Base-by-base conservation (phyloP, 2,888 invertebrate genomes). In the Tubulanus polymorphus region DNA sequence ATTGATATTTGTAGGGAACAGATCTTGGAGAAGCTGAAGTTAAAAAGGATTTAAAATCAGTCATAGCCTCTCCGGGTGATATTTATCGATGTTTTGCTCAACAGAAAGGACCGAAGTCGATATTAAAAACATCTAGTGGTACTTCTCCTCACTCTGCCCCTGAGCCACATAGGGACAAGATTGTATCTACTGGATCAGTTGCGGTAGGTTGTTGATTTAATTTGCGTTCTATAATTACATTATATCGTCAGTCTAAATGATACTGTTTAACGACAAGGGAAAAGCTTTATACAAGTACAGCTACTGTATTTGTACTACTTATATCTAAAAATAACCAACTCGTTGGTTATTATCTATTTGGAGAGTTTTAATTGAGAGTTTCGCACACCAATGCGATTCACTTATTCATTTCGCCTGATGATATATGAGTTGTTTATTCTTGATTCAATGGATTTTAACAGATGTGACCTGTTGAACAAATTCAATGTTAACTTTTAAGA, bases 1-100 rank as follows among this genome's bases (percentile, higher is more conserved):
- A n/a, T n/a, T n/a, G n/a, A n/a, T n/a, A n/a, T n/a, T n/a, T n/a
- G n/a, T n/a, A n/a, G n/a, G n/a, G n/a, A n/a, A n/a, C n/a, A n/a
- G n/a, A n/a, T n/a, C n/a, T n/a, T n/a, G n/a, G 3, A 49, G 32
- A 29, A 35, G 32, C 10, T 15, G 29, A 18, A 26, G 29, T 8
- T 23, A 37, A 18, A n/a, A 37, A 25, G 35, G 37, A 15, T 41
- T 52, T 10, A 23, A 52, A 18, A 26, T 15, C 18, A 25, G 45
- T n/a, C 25, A 54, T 64, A 26, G 50, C 50, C 12, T 62, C 61
- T 41, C 71, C 71, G 18, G 61, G 61, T 8, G 70, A 71, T 37
- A 63, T 71, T 27, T 71, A 66, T 49, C 59, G 53, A 35, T 55
- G 53, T 48, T 66, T 62, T 46, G 35, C 30, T 27, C 25, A 37